Percentiles rank a stretch among this genome's conserved stretches.
These are phyloP conservation scores for Drosophila meridiana DNA, from an alignment of 2,888 invertebrate genomes.

Conservation along the genomic window DNA sequence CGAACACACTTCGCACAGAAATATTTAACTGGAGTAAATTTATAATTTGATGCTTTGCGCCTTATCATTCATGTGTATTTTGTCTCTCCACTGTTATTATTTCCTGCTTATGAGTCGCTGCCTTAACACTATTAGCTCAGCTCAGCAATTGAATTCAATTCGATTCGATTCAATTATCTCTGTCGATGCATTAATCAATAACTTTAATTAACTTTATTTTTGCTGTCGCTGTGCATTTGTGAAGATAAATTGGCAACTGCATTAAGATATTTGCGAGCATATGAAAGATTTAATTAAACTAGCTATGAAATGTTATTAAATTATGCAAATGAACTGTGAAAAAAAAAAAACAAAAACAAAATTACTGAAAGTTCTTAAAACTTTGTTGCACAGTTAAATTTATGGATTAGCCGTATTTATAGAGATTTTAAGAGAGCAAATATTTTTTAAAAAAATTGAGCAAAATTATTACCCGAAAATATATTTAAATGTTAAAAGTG, in stretches of 20 bases:
- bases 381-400: background rate
- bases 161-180: background rate
- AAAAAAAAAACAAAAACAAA: background rate
- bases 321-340: conserved; percentile 5
- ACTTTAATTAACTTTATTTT: background rate
- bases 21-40: background rate
- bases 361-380: background rate
- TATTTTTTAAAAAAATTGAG: background rate
- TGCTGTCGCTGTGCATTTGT: background rate
- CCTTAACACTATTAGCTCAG: background rate
- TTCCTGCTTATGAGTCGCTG: background rate
- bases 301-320: conserved; percentile 3
- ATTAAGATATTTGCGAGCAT: conserved; percentile 1
- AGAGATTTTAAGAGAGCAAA: background rate
- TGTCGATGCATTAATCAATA: background rate
- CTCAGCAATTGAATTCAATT: background rate
- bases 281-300: conserved; percentile 17
- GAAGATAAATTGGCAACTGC: conserved; percentile 1
- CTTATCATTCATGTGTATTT: background rate
- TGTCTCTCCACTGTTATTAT: background rate
- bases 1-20: background rate
- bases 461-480: background rate
- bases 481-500: conserved; percentile 11
- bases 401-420: background rate
- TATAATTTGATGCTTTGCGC: background rate